Base-by-base conservation (phyloP, 2,888 invertebrate genomes). In the Oscheius sp. region DNA sequence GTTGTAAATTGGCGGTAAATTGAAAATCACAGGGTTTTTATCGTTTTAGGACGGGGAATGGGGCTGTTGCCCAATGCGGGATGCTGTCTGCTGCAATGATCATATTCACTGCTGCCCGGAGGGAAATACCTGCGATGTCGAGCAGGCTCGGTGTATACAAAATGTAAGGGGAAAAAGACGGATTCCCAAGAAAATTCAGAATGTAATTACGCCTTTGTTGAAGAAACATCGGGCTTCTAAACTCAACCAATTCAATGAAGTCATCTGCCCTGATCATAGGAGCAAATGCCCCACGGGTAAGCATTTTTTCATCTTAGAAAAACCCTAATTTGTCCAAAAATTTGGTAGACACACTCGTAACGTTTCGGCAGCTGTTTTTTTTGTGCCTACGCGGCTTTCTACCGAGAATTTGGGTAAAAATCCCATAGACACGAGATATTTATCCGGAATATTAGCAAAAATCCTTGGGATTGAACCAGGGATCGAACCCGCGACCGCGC, bases 61-160 rank as follows among this genome's bases (percentile, higher is more conserved):
- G 76, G 82, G 82, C 16, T 82, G 82, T 68, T 82, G 82, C 43
- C 82, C 82, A 29, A 79, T 82, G 79, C 52, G 66, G 23, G 64
- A 75, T 12, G 82, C 80, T 1, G 77, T 80, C 16, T 80, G 80
- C 35, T 80, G 80, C 53, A 72, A 68, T 12, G 82, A 82, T 35
- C 73, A 74, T 66, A 55, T 82, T 13, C 82, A 82, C 55, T 82
- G 82, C 66, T 82, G 82, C 73, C 82, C 82, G 23, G 56, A 76
- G 29, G 82, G 82, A 55, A 74, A 74, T 55, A 52, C 25, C 13
- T 81, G 82, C 55, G 78, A 82, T 49, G 76, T 76, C 45, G 75
- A 80, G 70, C 74, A 70, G 25, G 78, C 76, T 58, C 63, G 35
- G 73, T 77, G 69, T 61, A 73, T n/a, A 45, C 72, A 2, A 72